These are phyloP conservation scores for Drosophila siamana DNA, from an alignment of 2,888 invertebrate genomes.

Conservation along the genomic window DNA sequence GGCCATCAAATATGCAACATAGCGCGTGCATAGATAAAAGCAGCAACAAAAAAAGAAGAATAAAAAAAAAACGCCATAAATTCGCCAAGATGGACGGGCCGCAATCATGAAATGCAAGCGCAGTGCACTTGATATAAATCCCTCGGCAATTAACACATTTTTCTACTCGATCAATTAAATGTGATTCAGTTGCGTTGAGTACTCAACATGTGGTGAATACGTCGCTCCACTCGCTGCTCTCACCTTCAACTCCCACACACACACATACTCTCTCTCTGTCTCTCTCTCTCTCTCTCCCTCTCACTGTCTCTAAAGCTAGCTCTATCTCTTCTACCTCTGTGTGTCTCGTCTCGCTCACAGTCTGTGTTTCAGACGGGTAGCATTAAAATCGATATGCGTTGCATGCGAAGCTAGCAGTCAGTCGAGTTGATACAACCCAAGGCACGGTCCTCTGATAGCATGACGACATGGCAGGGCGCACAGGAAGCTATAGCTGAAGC, in stretches of 20 bases:
- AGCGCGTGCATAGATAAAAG: slow-evolving; percentile 51
- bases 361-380: slow-evolving; percentile 9
- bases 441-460: slow-evolving; percentile 60
- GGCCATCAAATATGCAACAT: slow-evolving; percentile 66
- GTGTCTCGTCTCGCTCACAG: not conserved
- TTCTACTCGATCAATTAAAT: slow-evolving; percentile 51
- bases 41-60: no score
- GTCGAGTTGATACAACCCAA: slow-evolving; percentile 24
- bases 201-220: slow-evolving; percentile 63
- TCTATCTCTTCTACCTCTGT: not conserved
- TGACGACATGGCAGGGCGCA: slow-evolving; percentile 75
- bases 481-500: slow-evolving; percentile 59
- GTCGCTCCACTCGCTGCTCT: slow-evolving; percentile 22
- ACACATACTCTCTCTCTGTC: no score
- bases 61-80: no score
- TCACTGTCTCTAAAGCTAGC: not conserved
- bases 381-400: slow-evolving; percentile 72
- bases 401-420: slow-evolving; percentile 41
- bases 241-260: slow-evolving; percentile 22
- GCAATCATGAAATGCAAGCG: slow-evolving; percentile 58
- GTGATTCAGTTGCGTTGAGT: slow-evolving; percentile 9
- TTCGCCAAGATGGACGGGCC: slow-evolving; percentile 59
- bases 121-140: slow-evolving; percentile 18
- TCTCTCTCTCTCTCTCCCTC: no score
- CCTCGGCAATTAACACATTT: slow-evolving; percentile 69